A percentile compares a stretch with the other conserved stretches of the same genome.
Conservation (phyloP, 2,888 invertebrate genomes). For the Alviniconcha strummeri region DNA sequence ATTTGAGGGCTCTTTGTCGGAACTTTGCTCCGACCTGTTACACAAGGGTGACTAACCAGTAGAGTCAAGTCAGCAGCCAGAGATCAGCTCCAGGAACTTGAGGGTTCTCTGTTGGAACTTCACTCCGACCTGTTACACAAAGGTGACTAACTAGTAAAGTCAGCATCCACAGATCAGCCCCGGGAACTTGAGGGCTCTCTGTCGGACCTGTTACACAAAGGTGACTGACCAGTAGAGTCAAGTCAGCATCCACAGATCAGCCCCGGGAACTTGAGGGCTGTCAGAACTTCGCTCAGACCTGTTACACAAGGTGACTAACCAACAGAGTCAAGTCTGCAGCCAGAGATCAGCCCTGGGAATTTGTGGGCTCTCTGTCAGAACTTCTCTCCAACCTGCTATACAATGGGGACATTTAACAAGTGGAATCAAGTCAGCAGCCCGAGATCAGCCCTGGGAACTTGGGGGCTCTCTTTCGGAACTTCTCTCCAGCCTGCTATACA, state of each 20-base stretch:
- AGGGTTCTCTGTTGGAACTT: constrained; percentile 81
- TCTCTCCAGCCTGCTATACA: constrained; percentile 85
- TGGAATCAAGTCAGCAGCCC: too few relatives aligned
- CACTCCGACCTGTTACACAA: constrained; percentile 60
- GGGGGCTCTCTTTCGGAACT: constrained; percentile 87
- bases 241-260: too few relatives aligned
- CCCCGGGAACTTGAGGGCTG: constrained; percentile 68
- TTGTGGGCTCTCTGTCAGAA: too few relatives aligned
- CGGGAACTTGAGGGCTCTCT: constrained; percentile 53
- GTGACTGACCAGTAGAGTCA: not conserved
- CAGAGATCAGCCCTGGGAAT: too few relatives aligned
- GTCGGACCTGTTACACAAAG: constrained; percentile 80
- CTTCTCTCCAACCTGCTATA: too few relatives aligned
- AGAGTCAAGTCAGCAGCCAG: constrained; percentile 71
- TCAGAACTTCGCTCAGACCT: constrained; percentile 93
- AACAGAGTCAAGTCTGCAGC: too few relatives aligned
- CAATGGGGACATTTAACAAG: not conserved
- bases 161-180: too few relatives aligned
- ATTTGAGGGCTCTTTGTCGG: constrained; percentile 75
- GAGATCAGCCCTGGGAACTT: constrained; percentile 93
- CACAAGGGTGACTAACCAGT: not conserved
- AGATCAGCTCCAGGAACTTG: constrained; percentile 80
- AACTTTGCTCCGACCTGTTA: constrained; percentile 87
- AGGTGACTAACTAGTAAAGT: too few relatives aligned
- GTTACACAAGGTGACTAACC: not conserved